phyloP scores from a whole-genome alignment of 2,797 vertebrate genomes.

The Myotis findleyi region DNA sequence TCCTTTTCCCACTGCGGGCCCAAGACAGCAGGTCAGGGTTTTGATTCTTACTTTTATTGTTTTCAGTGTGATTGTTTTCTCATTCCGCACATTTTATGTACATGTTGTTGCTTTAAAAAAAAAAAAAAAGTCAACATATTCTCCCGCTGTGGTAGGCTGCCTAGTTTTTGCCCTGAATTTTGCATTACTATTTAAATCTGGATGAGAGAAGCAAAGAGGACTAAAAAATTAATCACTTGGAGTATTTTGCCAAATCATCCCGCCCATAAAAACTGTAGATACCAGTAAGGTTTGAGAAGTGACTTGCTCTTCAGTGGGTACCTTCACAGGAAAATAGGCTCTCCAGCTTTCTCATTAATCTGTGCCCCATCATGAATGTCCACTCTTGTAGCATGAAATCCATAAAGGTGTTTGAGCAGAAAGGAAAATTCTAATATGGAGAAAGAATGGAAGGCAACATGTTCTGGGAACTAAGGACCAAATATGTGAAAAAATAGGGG shows the following conservation, averaged over 20 bases:
- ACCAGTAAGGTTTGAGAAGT: neutral
- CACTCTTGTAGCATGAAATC: neutral
- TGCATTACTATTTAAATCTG: constrained; percentile 41
- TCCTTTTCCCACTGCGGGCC: neutral
- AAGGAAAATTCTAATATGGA: neutral
- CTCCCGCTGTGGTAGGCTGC: neutral
- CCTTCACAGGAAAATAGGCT: neutral
- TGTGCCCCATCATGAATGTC: neutral
- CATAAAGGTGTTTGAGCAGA: neutral
- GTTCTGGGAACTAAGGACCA: neutral
- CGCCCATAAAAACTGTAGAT: neutral
- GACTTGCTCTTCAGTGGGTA: neutral
- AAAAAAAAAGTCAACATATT: neutral
- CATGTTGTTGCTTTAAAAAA: neutral
- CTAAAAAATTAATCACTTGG: neutral
- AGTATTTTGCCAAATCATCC: constrained; percentile 29
- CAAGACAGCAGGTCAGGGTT: constrained; percentile 37
- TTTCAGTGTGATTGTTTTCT: constrained; percentile 32
- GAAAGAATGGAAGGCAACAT: neutral
- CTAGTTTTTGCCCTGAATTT: constrained; percentile 41
- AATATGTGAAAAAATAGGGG: neutral
- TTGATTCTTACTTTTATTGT: neutral
- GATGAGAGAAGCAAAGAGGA: constrained; percentile 25
- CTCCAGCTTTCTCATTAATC: neutral
- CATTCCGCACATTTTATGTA: neutral